phyloP scores from a whole-genome alignment of 1,140 invertebrate genomes.

The Mercenaria mercenaria region DNA sequence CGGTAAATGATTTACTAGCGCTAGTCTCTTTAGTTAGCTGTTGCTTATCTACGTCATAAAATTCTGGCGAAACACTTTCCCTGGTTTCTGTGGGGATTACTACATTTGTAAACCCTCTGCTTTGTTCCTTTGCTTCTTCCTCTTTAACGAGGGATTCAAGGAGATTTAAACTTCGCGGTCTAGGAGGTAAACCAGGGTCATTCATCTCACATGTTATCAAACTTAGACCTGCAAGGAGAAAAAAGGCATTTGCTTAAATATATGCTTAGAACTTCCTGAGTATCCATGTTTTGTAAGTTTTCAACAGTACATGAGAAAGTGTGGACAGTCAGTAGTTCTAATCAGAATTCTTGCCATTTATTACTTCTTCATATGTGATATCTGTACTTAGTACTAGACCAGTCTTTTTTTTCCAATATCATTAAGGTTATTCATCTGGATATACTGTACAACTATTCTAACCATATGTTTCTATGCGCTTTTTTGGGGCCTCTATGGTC shows the following conservation, averaged over 20 bases:
- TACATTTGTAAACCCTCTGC: neutral
- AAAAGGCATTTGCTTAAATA: neutral
- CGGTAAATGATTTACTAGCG: constrained; percentile 34
- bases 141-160: constrained; percentile 55
- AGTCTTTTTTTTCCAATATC: no score
- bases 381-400: no score
- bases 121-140: constrained; percentile 33
- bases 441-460: no score
- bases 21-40: constrained; percentile 8
- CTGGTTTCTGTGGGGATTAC: constrained; percentile 28
- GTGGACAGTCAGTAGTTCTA: no score
- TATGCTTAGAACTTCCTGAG: neutral
- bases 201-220: constrained; percentile 39
- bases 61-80: constrained; percentile 27
- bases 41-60: constrained; percentile 52
- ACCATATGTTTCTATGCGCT: no score
- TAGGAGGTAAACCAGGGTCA: constrained; percentile 61
- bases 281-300: neutral
- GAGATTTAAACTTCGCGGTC: constrained; percentile 56
- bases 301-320: no score
- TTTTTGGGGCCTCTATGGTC: no score
- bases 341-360: no score
- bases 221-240: neutral
- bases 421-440: no score
- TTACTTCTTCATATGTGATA: no score